phyloP scores from a whole-genome alignment of 2,797 vertebrate species.

The Molossus alvarezi region DNA sequence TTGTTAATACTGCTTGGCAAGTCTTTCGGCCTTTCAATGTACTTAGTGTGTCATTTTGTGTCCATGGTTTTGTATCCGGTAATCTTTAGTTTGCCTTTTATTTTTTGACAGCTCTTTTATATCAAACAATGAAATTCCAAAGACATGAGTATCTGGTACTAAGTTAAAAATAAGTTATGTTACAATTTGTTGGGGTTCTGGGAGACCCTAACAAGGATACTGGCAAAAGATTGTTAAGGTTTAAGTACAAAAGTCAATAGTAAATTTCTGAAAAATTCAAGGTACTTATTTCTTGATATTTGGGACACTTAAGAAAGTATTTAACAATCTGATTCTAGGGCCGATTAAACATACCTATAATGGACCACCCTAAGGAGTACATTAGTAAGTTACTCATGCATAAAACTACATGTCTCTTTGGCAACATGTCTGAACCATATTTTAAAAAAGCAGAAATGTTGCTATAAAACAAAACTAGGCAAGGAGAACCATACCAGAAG shows the following conservation, averaged over 20 bases:
- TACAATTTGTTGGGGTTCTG: conserved; percentile 1
- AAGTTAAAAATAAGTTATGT: conserved; percentile 46
- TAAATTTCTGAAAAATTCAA: conserved; percentile 63
- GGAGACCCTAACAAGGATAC: neutral
- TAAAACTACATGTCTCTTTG: neutral
- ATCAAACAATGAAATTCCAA: conserved; percentile 48
- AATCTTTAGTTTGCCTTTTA: neutral
- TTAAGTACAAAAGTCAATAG: conserved; percentile 63
- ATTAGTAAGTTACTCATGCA: conserved; percentile 38
- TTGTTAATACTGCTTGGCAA: neutral
- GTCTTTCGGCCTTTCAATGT: conserved; percentile 3
- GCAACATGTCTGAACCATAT: conserved; percentile 41
- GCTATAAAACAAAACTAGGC: conserved; percentile 45
- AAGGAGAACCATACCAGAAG: conserved; percentile 47
- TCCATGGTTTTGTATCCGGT: neutral
- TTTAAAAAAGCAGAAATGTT: conserved; percentile 47
- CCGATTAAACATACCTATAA: conserved; percentile 62
- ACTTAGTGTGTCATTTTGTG: neutral
- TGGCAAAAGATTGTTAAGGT: conserved; percentile 26
- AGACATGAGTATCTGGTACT: neutral
- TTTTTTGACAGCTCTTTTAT: conserved; percentile 31
- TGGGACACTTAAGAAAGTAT: conserved; percentile 50
- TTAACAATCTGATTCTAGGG: conserved; percentile 50
- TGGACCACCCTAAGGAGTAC: conserved; percentile 30
- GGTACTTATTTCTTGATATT: conserved; percentile 44